phyloP scores from a whole-genome alignment of 2,113 vertebrate genomes.

The Arvicanthis niloticus region DNA sequence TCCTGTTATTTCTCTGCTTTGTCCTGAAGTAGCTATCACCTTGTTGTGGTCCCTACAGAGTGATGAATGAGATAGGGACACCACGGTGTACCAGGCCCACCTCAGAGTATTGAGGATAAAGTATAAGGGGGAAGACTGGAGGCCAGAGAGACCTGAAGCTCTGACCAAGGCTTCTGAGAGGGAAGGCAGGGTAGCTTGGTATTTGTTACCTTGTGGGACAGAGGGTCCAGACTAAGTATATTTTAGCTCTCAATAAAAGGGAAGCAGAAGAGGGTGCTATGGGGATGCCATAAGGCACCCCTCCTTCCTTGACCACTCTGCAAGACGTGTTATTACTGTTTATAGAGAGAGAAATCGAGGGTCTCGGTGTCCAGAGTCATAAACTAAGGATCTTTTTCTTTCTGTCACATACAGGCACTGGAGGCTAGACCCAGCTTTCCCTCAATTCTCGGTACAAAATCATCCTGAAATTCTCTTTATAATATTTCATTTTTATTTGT shows the following conservation, averaged over 20 bases:
- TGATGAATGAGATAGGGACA: not conserved
- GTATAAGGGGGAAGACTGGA: too few relatives aligned
- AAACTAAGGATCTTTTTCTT: not conserved
- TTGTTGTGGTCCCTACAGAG: not conserved
- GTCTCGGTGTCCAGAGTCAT: too few relatives aligned
- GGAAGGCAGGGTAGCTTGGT: accelerated
- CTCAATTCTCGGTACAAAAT: not conserved
- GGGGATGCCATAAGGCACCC: accelerated
- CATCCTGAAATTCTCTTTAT: too few relatives aligned
- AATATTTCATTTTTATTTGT: not conserved
- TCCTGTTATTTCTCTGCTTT: not conserved
- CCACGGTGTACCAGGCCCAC: not conserved
- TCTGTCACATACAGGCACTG: accelerated
- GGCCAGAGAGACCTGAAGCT: not conserved
- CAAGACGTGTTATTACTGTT: accelerated
- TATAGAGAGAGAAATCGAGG: not conserved
- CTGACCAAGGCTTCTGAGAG: not conserved
- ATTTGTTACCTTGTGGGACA: not conserved
- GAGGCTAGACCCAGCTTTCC: not conserved
- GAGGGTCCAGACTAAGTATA: not conserved
- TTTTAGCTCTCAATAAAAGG: not conserved
- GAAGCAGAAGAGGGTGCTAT: accelerated
- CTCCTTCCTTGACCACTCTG: not conserved
- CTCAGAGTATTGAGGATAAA: not conserved
- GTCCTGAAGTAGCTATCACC: not conserved